These are phyloP conservation scores for Chinchilla lanigera DNA, from an alignment of 2,113 vertebrate genomes.

Conservation along the genomic window DNA sequence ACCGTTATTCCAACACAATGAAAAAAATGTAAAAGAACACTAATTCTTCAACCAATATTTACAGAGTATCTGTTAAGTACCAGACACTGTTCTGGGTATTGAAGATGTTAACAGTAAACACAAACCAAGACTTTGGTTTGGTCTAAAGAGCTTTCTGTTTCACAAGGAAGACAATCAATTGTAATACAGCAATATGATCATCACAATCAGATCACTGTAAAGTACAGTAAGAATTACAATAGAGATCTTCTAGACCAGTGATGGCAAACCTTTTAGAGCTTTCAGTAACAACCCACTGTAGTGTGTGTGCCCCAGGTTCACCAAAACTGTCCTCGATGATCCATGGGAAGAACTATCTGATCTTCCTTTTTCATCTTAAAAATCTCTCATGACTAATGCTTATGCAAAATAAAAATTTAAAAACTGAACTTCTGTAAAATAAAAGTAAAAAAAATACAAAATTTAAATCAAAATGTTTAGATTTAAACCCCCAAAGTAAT, in stretches of 20 bases:
- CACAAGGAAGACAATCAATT: background rate
- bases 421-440: conserved; percentile 38
- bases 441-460: conserved; percentile 40
- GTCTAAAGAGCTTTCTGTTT: background rate
- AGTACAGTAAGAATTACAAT: background rate
- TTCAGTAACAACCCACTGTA: background rate
- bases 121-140: background rate
- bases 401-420: background rate
- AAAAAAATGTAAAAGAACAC: background rate
- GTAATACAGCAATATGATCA: background rate
- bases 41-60: conserved; percentile 20
- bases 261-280: background rate
- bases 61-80: background rate
- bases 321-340: background rate
- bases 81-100: background rate
- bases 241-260: no score
- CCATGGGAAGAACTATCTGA: background rate
- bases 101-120: background rate
- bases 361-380: background rate
- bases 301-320: background rate
- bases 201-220: background rate
- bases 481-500: background rate
- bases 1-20: background rate
- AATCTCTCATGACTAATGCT: background rate
- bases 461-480: conserved; percentile 22